Evolutionary conservation across 2,797 vertebrate genomes (phyloP).

Genomic region (Myotis daubentonii): DNA sequence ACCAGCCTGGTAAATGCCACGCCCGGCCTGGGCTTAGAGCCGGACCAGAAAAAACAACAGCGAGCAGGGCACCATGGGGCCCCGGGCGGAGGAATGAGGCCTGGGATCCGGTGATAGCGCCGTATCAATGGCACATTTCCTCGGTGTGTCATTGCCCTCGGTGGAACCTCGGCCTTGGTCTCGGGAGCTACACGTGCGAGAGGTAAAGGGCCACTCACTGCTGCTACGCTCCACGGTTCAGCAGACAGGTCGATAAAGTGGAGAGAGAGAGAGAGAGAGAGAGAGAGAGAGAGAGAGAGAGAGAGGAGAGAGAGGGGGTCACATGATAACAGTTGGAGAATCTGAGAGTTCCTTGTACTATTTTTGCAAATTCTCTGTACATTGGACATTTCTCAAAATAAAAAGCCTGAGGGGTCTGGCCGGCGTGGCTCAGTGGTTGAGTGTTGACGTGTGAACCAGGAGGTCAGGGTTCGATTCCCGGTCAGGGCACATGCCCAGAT

Average conservation of each 20-base stretch:
- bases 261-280: rapidly evolving
- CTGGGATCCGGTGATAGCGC: neutral
- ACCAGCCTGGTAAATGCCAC: neutral
- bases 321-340: neutral
- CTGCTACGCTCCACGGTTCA: neutral
- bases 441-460: neutral
- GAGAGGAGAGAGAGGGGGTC: rapidly evolving
- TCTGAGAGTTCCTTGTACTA: too few relatives aligned
- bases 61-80: rapidly evolving
- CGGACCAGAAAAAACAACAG: neutral
- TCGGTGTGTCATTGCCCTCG: neutral
- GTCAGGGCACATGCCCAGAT: neutral
- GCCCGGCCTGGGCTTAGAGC: neutral
- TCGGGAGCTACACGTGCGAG: neutral
- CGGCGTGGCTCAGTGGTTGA: neutral
- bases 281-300: too few relatives aligned
- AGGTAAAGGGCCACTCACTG: neutral
- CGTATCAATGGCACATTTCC: rapidly evolving
- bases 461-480: neutral
- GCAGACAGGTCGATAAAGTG: neutral
- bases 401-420: neutral
- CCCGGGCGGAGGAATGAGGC: neutral
- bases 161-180: neutral
- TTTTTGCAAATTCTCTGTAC: neutral
- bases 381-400: neutral